Base-by-base conservation (phyloP, 1,140 invertebrate genomes). In the Zaprionus vittiger region DNA sequence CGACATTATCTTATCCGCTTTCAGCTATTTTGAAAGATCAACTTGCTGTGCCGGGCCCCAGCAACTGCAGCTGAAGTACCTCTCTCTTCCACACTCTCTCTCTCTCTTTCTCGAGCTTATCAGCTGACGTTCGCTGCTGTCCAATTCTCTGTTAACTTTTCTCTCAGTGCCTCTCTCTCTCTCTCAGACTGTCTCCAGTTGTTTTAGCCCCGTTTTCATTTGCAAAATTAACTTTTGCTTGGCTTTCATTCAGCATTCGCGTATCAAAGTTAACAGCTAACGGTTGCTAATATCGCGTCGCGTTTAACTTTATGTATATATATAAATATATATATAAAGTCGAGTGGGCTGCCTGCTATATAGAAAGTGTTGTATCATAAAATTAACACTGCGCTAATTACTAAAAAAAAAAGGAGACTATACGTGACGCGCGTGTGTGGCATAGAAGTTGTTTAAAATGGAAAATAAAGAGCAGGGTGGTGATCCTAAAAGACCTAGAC, bases 211-310 rank as follows among this genome's bases (percentile, higher is more conserved):
- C 37, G 49, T 52, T 62, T 12, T 55, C 67, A n/a, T 60, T 73
- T 62, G 47, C 68, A 37, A 54, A 47, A 52, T 14, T 22, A 52
- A 52, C 47, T 65, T 56, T 38, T 22, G 31, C 38, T 44, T 60
- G 63, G 41, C 41, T 7, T 47, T 7, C 41, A 47, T 47, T 47
- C 41, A 9, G 44, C 85, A 89, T 89, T 89, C 85, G 85, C 81
- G 70, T 90, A 89, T 89, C 78, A 71, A 77, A 81, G 85, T 81
- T 74, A 77, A 90, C 73, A 79, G 79, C 84, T 90, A 79, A 82
- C 85, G 85, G 85, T 89, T 90, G 85, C 81, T 47, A 83, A 63
- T 75, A 63, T 59, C 47, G 47, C 34, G 14, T 24, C 72, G 49
- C 38, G 59, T 62, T 15, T 15, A 14, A 54, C 44, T 34, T 4